Evolutionary conservation across 2,888 invertebrate genomes (phyloP).

Genomic region (Synergus itoensis): DNA sequence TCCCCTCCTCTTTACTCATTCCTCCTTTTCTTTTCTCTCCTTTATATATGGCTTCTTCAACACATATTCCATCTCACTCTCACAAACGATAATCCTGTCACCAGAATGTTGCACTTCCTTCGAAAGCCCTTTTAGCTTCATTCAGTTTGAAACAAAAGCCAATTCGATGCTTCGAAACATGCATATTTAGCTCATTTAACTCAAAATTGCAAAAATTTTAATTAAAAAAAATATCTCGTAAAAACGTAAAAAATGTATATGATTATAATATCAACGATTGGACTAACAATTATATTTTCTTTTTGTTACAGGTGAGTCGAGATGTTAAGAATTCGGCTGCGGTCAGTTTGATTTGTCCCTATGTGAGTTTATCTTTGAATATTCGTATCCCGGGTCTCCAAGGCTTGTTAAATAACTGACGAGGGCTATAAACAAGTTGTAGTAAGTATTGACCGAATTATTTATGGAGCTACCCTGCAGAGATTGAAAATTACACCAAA

Average conservation of each 20-base stretch:
- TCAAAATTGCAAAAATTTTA: no score
- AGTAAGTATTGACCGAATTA: constrained; percentile 14
- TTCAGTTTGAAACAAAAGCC: neutral
- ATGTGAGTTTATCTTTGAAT: neutral
- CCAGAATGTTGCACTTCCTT: neutral
- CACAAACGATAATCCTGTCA: neutral
- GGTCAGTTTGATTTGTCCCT: neutral
- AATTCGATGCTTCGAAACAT: neutral
- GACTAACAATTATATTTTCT: constrained; percentile 19
- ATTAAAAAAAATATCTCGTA: neutral
- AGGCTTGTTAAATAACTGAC: constrained; percentile 7
- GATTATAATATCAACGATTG: neutral
- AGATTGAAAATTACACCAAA: constrained; percentile 27
- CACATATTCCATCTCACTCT: constrained; percentile 3
- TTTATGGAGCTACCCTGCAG: neutral
- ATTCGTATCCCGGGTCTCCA: neutral
- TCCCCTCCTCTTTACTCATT: constrained; percentile 37
- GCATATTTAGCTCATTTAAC: neutral
- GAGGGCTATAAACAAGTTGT: neutral
- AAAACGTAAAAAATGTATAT: neutral
- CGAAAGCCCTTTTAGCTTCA: neutral
- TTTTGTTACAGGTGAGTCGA: constrained; percentile 36
- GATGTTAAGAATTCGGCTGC: neutral
- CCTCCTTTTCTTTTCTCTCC: constrained; percentile 33
- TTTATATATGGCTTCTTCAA: constrained; percentile 5